Conservation (phyloP, 2,888 invertebrate genomes). For the Drosophila anomalipes region DNA sequence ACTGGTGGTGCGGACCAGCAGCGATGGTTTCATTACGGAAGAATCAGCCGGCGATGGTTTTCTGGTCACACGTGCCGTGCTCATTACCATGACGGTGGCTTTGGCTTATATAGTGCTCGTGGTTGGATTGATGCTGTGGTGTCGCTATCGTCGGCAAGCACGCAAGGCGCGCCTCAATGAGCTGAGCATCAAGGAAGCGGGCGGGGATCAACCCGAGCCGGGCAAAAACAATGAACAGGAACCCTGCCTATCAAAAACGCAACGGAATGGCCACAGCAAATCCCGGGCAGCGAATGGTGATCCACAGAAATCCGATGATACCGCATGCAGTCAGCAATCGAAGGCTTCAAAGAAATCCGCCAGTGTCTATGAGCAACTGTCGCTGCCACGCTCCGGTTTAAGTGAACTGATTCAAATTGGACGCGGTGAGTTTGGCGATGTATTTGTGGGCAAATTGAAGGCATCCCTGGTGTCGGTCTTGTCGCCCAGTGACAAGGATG, state of each 20-base stretch:
- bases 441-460: conserved; percentile 91
- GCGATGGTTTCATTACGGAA: conserved; percentile 84
- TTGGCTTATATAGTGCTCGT: conserved; percentile 96
- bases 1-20: conserved; percentile 90
- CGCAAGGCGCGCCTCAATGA: conserved; percentile 86
- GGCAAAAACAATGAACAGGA: conserved; percentile 83
- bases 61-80: conserved; percentile 94
- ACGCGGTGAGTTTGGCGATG: conserved; percentile 96
- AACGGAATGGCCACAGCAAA: conserved; percentile 83
- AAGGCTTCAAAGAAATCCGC: conserved; percentile 87
- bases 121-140: conserved; percentile 96
- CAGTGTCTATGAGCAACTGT: conserved; percentile 91
- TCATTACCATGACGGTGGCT: conserved; percentile 96
- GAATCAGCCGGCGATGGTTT: conserved; percentile 88
- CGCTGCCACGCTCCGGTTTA: conserved; percentile 90
- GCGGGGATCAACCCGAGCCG: conserved; percentile 81
- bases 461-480: conserved; percentile 63
- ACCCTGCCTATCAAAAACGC: conserved; percentile 83
- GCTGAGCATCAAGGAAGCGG: conserved; percentile 87
- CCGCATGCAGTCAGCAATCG: conserved; percentile 88
- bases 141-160: conserved; percentile 90
- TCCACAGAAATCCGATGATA: conserved; percentile 88
- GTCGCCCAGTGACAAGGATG: conserved; percentile 67
- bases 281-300: conserved; percentile 86
- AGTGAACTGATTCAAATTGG: conserved; percentile 90